Conservation (phyloP, 2,888 invertebrate species). For the Rhamphomyia laevipes region DNA sequence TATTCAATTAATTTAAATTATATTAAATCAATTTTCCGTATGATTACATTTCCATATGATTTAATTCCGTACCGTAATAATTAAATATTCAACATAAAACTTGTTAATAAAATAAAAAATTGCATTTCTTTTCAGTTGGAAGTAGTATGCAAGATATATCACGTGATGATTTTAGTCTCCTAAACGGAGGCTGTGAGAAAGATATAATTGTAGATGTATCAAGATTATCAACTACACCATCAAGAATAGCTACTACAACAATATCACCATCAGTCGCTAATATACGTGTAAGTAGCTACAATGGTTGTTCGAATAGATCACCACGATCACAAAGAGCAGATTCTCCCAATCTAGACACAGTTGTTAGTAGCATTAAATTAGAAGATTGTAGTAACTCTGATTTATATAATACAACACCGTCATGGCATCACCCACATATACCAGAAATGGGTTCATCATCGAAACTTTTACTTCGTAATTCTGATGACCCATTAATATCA, state of each 20-base stretch:
- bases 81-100: no score
- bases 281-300: not conserved
- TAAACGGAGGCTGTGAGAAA: conserved; percentile 21
- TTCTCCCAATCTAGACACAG: conserved; percentile 7
- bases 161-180: conserved; percentile 25
- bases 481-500: conserved; percentile 37
- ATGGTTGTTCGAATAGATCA: conserved; percentile 1
- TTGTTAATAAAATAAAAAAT: no score
- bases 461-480: conserved; percentile 30
- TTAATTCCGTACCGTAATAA: no score
- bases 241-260: conserved; percentile 5
- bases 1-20: no score
- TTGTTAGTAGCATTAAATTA: conserved; percentile 8
- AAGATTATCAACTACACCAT: conserved; percentile 11
- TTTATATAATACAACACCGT: conserved; percentile 7
- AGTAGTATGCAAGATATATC: conserved; percentile 35
- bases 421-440: conserved; percentile 11
- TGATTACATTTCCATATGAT: no score
- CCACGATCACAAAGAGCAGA: not conserved
- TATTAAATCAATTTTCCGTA: no score
- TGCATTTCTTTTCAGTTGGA: conserved; percentile 19
- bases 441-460: conserved; percentile 17
- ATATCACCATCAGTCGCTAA: conserved; percentile 5
- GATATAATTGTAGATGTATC: conserved; percentile 22
- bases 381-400: conserved; percentile 12